Percentiles rank a stretch among this genome's conserved stretches.
These are phyloP conservation scores for Proisotoma minuta DNA, from an alignment of 2,888 invertebrate genomes.

Conservation along the genomic window DNA sequence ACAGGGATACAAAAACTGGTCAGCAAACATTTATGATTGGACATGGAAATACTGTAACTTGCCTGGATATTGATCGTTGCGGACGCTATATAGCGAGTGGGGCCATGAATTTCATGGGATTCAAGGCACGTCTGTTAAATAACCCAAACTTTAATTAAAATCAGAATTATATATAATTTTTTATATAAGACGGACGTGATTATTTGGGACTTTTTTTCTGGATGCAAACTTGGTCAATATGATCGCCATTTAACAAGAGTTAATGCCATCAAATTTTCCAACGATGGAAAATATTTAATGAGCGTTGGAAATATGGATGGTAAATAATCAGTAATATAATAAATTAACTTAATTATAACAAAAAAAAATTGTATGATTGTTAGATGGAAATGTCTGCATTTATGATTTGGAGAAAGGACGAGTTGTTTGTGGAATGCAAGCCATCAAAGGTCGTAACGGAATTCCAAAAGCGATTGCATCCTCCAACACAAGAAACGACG, in stretches of 20 bases:
- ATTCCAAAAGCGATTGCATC: slow-evolving; percentile 60
- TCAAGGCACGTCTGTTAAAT: slow-evolving; percentile 58
- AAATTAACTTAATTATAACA: neutral
- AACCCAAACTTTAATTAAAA: neutral
- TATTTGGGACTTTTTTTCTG: slow-evolving; percentile 75
- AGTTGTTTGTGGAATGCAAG: slow-evolving; percentile 59
- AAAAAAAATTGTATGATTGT: neutral
- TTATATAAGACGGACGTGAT: slow-evolving; percentile 64
- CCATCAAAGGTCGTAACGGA: slow-evolving; percentile 67
- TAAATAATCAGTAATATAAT: slow-evolving; percentile 50
- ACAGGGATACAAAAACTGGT: slow-evolving; percentile 59
- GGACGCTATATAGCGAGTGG: slow-evolving; percentile 83
- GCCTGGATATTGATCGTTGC: slow-evolving; percentile 66
- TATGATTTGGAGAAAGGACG: slow-evolving; percentile 66
- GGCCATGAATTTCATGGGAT: slow-evolving; percentile 85
- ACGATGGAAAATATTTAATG: slow-evolving; percentile 72
- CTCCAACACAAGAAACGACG: slow-evolving; percentile 58
- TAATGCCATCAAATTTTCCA: slow-evolving; percentile 76
- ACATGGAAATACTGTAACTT: slow-evolving; percentile 72
- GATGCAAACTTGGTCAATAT: slow-evolving; percentile 62
- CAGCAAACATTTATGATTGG: slow-evolving; percentile 71
- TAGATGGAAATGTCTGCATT: slow-evolving; percentile 68
- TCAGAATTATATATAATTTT: neutral
- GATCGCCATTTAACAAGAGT: slow-evolving; percentile 84
- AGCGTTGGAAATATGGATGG: slow-evolving; percentile 83